A percentile compares a stretch with the other conserved stretches of the same genome.
phyloP scores from a whole-genome alignment of 2,113 vertebrate genomes.

The Argyrosomus japonicus region DNA sequence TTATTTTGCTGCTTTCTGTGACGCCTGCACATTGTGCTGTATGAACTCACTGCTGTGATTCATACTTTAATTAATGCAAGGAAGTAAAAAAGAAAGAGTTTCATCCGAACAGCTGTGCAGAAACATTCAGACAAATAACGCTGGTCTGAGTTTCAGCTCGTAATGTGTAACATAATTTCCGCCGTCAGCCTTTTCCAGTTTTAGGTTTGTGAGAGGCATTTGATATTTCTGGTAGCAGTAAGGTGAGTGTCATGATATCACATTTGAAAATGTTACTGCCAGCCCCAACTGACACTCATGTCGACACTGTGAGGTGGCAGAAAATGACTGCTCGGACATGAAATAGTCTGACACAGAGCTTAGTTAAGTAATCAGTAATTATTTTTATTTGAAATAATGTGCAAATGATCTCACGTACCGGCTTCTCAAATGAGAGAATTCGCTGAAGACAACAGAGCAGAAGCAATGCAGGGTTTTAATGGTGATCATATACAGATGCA shows the following conservation, averaged over 20 bases:
- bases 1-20: neutral
- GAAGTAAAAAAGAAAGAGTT: constrained; percentile 8
- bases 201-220: constrained; percentile 12
- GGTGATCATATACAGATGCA: too few species aligned
- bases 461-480: too few species aligned
- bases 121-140: neutral
- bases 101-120: neutral
- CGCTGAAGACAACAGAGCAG: too few species aligned
- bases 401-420: too few species aligned
- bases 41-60: constrained; percentile 16
- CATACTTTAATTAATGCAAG: neutral
- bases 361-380: too few species aligned
- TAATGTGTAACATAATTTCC: neutral
- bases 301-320: too few species aligned
- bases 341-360: neutral
- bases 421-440: neutral
- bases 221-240: constrained; percentile 35
- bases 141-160: neutral
- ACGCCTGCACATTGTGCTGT: neutral
- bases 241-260: constrained; percentile 22
- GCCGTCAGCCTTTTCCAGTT: neutral
- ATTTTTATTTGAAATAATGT: too few species aligned
- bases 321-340: neutral
- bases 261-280: constrained; percentile 55
- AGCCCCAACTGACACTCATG: neutral